phyloP scores from a whole-genome alignment of 2,797 vertebrate genomes.

The Falco naumanni region DNA sequence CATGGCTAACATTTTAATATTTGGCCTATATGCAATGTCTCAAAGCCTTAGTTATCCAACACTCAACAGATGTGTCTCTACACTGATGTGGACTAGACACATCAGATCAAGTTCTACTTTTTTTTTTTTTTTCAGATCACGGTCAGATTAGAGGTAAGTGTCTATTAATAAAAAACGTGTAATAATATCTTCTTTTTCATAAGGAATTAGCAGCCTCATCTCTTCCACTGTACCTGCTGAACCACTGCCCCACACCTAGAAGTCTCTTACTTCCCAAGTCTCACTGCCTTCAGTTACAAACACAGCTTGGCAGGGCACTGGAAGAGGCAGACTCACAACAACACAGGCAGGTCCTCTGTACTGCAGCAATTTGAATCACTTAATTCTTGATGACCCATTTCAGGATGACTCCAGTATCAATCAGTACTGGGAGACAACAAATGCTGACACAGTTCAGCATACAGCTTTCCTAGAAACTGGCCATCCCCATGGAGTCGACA shows the following conservation, averaged over 20 bases:
- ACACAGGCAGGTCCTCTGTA: background rate
- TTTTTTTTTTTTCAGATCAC: background rate
- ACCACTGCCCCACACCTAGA: background rate
- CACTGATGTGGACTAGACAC: background rate
- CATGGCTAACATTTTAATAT: background rate
- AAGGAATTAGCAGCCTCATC: background rate
- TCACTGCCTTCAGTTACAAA: background rate
- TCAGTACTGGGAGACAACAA: background rate
- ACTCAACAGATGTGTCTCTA: background rate
- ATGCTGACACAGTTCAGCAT: fast-evolving
- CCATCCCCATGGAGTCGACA: background rate
- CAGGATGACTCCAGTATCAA: background rate
- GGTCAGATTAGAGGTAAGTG: background rate
- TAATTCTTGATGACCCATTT: background rate
- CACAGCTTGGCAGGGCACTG: background rate
- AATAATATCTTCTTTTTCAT: background rate
- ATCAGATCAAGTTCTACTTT: background rate
- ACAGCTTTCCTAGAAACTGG: background rate
- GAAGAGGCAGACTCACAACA: background rate
- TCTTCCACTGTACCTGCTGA: background rate
- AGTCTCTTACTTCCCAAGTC: background rate
- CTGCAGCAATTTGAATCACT: background rate
- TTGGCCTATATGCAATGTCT: background rate
- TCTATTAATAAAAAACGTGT: background rate
- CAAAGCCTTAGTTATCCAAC: background rate